Conservation (phyloP, 2,888 invertebrate genomes). For the Phasia obesa region DNA sequence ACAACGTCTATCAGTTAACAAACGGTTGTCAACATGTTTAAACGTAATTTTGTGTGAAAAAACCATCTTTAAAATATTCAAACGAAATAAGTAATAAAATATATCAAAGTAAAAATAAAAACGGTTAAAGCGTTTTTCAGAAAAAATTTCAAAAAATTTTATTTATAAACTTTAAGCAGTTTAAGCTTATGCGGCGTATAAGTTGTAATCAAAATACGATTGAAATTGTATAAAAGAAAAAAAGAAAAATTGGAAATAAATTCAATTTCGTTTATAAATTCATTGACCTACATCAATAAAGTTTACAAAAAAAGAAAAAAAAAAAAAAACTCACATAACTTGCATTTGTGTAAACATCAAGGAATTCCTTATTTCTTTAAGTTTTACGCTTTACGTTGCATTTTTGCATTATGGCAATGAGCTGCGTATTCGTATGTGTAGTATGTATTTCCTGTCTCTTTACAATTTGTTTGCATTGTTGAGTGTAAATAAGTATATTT, state of each 20-base stretch:
- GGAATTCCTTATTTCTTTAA: conserved; percentile 54
- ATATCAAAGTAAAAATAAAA: conserved; percentile 9
- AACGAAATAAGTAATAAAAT: too few species aligned
- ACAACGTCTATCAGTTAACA: conserved; percentile 61
- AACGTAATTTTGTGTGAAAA: conserved; percentile 40
- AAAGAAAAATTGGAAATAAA: background rate
- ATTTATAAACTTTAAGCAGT: background rate
- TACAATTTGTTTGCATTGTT: conserved; percentile 5
- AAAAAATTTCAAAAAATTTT: background rate
- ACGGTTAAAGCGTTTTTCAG: conserved; percentile 1
- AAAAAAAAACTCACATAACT: background rate
- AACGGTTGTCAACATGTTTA: conserved; percentile 63
- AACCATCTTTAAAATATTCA: background rate
- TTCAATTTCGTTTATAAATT: conserved; percentile 43
- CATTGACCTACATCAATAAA: conserved; percentile 57
- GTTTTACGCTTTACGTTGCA: background rate
- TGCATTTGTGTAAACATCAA: conserved; percentile 28
- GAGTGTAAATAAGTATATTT: conserved; percentile 7
- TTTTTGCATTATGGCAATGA: conserved; percentile 17
- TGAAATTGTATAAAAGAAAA: too few species aligned
- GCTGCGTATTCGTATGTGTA: conserved; percentile 5
- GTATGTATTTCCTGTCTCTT: conserved; percentile 48
- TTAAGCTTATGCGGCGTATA: background rate
- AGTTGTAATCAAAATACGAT: background rate
- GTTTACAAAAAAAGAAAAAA: background rate